Conservation (phyloP, 2,888 invertebrate species). For the Sinohyriopsis cumingii region DNA sequence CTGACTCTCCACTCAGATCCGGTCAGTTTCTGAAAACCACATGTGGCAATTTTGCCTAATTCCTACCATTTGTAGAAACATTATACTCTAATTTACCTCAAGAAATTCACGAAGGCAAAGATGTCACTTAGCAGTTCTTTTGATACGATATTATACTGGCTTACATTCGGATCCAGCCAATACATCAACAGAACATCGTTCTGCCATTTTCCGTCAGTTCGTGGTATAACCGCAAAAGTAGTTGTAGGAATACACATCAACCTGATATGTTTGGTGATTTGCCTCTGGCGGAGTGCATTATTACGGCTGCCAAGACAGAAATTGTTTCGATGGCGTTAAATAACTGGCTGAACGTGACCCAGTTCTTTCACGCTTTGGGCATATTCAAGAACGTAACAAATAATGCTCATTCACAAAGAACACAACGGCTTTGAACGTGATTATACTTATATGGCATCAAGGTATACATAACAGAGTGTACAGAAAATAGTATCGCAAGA, state of each 20-base stretch:
- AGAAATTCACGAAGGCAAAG: constrained; percentile 16
- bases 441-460: too few species aligned
- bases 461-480: too few species aligned
- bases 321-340: not conserved
- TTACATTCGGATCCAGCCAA: not conserved
- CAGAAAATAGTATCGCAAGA: too few species aligned
- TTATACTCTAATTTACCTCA: constrained; percentile 4
- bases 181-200: not conserved
- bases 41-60: constrained; percentile 11
- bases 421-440: too few species aligned
- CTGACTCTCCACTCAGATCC: too few species aligned
- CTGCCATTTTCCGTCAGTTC: too few species aligned
- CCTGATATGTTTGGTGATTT: too few species aligned
- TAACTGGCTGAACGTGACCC: not conserved
- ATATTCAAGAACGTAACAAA: constrained; percentile 21
- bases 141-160: constrained; percentile 9
- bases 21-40: not conserved
- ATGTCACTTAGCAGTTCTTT: constrained; percentile 14
- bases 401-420: constrained; percentile 1
- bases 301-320: too few species aligned
- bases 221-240: too few species aligned
- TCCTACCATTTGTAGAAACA: constrained; percentile 9
- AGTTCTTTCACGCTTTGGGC: constrained; percentile 18
- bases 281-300: too few species aligned
- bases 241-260: too few species aligned